Base-by-base conservation (phyloP, 2,888 invertebrate genomes). In the Dioctria rufipes region DNA sequence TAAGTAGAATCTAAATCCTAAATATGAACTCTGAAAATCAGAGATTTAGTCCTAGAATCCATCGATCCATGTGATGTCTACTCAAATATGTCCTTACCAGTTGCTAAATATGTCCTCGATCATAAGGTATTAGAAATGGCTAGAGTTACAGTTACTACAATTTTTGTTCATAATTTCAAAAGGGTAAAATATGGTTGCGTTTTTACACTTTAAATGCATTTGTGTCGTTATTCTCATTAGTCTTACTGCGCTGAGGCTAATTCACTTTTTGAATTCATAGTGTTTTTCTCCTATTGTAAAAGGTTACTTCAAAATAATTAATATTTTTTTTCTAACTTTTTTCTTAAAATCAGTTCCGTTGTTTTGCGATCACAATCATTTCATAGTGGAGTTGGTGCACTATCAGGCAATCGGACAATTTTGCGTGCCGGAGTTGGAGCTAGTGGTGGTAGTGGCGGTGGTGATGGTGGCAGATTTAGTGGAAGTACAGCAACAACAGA, bases 281-380 rank as follows among this genome's bases (percentile, higher is more conserved):
- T 25, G 25, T 25, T 25, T 25, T 25, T 25, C n/a, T 13, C n/a
- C n/a, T 6, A 60, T 60, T 11, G 13, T n/a, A 60, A 60, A n/a
- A 60, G 5, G 25, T 11, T 13, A n/a, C n/a, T 13, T 60, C 5
- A 25, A 5, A 60, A 6, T 13, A 58, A 13, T 25, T 60, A 60
- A n/a, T 13, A 37, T 63, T 39, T 37, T 37, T 4, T 40, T 63
- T 63, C 39, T 51, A 51, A 11, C 4, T 3, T 60, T 63, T 11
- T n/a, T 54, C 11, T n/a, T 66, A 51, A 46, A 51, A 80, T 78
- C 87, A 87, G 80, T 90, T 91, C 91, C 86, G 91, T 90, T 85
- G 92, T 92, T 83, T 89, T 91, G 82, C 90, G 92, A 85, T 92
- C 92, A 84, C 92, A 92, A 87, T 92, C 92, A 83, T 92, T 92